phyloP scores from a whole-genome alignment of 2,113 vertebrate genomes.

The Rhineura floridana region DNA sequence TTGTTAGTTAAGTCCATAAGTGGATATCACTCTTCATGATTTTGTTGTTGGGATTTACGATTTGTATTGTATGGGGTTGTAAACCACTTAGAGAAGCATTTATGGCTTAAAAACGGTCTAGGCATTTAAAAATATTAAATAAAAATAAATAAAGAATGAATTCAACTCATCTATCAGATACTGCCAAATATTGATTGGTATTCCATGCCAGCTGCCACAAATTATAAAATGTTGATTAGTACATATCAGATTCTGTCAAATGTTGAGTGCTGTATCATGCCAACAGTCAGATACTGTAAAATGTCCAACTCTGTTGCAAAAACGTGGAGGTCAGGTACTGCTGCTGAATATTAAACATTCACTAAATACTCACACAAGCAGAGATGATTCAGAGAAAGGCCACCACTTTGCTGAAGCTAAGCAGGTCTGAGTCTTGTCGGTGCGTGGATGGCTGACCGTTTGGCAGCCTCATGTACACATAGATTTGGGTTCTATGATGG shows the following conservation, averaged over 20 bases:
- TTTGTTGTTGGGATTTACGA: too few species aligned
- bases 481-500: too few species aligned
- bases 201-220: not conserved
- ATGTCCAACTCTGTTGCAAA: not conserved
- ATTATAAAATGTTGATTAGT: slow-evolving; percentile 8
- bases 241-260: not conserved
- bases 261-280: not conserved
- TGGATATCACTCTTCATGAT: too few species aligned
- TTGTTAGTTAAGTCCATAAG: too few species aligned
- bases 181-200: slow-evolving; percentile 2
- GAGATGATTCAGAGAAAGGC: not conserved
- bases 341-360: not conserved
- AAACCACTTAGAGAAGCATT: too few species aligned
- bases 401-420: too few species aligned
- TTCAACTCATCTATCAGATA: not conserved
- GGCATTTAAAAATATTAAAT: too few species aligned
- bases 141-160: not conserved
- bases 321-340: not conserved
- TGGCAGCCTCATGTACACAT: too few species aligned
- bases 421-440: too few species aligned
- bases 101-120: too few species aligned
- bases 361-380: not conserved
- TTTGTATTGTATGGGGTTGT: too few species aligned
- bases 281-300: not conserved
- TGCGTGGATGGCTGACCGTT: too few species aligned